Conservation (phyloP, 2,113 vertebrate species). For the Cricetomys ansorgei region DNA sequence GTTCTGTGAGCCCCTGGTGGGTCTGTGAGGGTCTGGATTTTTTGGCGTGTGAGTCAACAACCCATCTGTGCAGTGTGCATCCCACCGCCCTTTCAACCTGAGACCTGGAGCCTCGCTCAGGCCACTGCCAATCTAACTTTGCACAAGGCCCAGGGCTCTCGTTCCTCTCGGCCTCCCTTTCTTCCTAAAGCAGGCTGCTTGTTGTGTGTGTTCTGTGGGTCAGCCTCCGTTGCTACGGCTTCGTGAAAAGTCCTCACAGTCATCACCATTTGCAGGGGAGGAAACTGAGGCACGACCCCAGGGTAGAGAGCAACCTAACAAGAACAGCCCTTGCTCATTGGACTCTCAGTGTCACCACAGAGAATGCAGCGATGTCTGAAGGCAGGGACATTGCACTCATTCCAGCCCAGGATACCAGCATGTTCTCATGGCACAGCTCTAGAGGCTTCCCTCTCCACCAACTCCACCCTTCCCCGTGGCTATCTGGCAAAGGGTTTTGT, state of each 20-base stretch:
- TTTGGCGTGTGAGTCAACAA: rapidly evolving
- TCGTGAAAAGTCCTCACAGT: rapidly evolving
- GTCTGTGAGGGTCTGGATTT: not conserved
- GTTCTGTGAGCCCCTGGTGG: too few relatives aligned
- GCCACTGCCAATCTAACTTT: not conserved
- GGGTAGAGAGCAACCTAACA: not conserved
- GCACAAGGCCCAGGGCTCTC: not conserved
- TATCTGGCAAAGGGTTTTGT: not conserved
- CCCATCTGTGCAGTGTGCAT: rapidly evolving
- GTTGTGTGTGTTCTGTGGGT: rapidly evolving
- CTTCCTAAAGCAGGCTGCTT: not conserved
- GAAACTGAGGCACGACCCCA: not conserved
- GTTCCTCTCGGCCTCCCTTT: too few relatives aligned
- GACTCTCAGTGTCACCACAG: rapidly evolving
- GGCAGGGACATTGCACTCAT: rapidly evolving
- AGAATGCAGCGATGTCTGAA: not conserved
- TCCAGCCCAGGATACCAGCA: not conserved
- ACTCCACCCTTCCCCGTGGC: rapidly evolving
- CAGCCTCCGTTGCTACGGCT: too few relatives aligned
- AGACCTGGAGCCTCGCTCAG: too few relatives aligned
- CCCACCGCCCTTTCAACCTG: rapidly evolving
- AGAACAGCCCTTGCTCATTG: rapidly evolving
- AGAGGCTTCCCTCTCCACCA: not conserved
- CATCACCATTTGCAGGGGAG: too few relatives aligned
- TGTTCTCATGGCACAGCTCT: rapidly evolving